Base-by-base conservation (phyloP, 2,797 vertebrate genomes). In the Paratrypauchen microcephalus region DNA sequence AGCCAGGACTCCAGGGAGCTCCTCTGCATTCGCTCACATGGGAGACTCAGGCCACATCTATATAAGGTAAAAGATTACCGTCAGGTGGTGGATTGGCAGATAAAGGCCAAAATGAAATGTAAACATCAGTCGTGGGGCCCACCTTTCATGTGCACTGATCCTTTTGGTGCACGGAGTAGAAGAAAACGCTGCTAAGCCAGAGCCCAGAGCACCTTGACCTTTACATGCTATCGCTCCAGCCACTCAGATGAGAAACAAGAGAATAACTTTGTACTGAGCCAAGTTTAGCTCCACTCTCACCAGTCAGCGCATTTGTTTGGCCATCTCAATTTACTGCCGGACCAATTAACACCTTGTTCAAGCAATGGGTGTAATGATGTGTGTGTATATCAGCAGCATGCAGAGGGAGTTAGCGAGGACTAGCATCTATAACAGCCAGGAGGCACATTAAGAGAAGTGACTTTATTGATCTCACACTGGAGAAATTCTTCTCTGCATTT, bases 41-140 rank as follows among this genome's bases (percentile, higher is more conserved):
- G 67, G 77, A 60, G 74, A 65, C 59, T 11, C 24, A 36, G 63
- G 62, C 39, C 36, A 71, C 74, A 66, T 82, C 84, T 88, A 89
- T 91, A 86, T 88, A 90, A 84, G 83, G 88, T 82, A 75, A 66
- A 79, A 83, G 78, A 80, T 88, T 70, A 65, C 0, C 62, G 74
- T 32, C 64, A 47, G 65, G 66, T 24, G 76, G 47, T 57, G 28
- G 86, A 90, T 87, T 13, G 39, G 70, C 65, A 84, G 90, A 91
- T 89, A 81, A 81, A 87, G 75, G 72, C 79, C 21, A 65, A 87
- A 87, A 89, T 80, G 77, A 91, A 91, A 92, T 58, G 83, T 64
- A 88, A 89, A 88, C 84, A 90, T 6, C 11, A 78, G 65, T 45
- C 21, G 69, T 52, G 61, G 41, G 39, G 68, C 71, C 48, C 52